Conservation (phyloP, 1,140 invertebrate species). For the Brachionus manjavacas region DNA sequence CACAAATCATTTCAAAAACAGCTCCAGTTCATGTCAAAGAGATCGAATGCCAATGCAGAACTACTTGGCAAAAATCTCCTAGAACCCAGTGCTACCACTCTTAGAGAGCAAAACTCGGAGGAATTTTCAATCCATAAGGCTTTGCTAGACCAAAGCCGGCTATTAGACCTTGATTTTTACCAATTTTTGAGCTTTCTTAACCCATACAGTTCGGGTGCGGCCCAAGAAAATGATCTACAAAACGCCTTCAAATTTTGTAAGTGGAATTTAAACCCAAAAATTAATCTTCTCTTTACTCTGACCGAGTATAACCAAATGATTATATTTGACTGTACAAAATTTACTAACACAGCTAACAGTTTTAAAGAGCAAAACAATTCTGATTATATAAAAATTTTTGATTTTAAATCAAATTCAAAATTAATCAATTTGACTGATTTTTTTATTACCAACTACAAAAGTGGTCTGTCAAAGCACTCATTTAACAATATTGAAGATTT, state of each 20-base stretch:
- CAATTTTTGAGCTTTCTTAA: slow-evolving; percentile 16
- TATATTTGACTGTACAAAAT: slow-evolving; percentile 16
- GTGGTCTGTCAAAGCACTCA: neutral
- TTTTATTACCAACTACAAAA: neutral
- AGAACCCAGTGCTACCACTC: neutral
- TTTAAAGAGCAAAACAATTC: neutral
- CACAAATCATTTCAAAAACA: slow-evolving; percentile 10
- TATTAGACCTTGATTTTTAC: slow-evolving; percentile 7
- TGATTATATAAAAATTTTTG: neutral
- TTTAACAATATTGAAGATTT: neutral
- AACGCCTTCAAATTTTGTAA: slow-evolving; percentile 13
- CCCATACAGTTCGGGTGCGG: neutral
- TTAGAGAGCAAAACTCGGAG: neutral
- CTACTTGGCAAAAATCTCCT: neutral
- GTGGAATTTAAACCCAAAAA: neutral
- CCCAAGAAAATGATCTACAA: slow-evolving; percentile 2
- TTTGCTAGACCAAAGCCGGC: neutral
- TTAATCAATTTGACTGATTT: neutral
- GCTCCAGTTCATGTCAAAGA: neutral
- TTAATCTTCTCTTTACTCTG: neutral
- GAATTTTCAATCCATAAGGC: neutral
- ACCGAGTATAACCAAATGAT: neutral
- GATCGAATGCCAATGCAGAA: neutral
- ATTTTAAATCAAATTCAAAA: neutral
- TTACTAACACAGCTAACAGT: neutral